Conservation (phyloP, 2,113 vertebrate genomes). For the Cephalopterus ornatus region DNA sequence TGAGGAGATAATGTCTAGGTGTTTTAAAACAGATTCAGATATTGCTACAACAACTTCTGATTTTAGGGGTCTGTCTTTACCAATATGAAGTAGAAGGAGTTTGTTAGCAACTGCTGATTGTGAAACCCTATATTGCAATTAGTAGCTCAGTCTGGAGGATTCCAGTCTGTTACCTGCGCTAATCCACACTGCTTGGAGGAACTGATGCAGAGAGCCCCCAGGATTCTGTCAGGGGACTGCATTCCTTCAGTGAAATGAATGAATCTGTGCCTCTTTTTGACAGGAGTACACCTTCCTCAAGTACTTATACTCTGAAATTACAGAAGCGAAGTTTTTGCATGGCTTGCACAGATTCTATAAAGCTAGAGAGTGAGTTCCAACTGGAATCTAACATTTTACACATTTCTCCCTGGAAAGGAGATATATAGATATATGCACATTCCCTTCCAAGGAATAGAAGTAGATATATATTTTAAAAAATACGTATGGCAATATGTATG, state of each 20-base stretch:
- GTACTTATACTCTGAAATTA: not conserved
- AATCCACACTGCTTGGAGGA: not conserved
- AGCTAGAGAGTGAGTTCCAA: not conserved
- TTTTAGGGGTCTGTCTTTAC: not conserved
- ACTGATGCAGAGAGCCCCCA: not conserved
- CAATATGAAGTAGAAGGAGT: not conserved
- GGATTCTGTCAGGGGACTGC: not conserved
- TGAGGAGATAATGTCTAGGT: not conserved
- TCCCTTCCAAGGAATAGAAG: not conserved
- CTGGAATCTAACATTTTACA: not conserved
- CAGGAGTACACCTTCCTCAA: not conserved
- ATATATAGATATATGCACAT: fast-evolving
- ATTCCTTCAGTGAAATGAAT: not conserved
- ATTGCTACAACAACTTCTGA: not conserved
- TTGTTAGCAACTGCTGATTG: not conserved
- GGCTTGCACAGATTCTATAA: not conserved
- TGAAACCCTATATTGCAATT: not conserved
- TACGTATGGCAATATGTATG: not conserved
- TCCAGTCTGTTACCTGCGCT: not conserved
- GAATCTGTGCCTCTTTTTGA: not conserved
- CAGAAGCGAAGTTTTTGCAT: not conserved
- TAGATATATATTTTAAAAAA: not conserved
- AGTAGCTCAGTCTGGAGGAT: not conserved
- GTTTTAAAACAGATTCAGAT: not conserved
- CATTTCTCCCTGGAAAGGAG: not conserved